These are phyloP conservation scores for Tipula helvola DNA, from an alignment of 2,888 invertebrate species.

Conservation along the genomic window DNA sequence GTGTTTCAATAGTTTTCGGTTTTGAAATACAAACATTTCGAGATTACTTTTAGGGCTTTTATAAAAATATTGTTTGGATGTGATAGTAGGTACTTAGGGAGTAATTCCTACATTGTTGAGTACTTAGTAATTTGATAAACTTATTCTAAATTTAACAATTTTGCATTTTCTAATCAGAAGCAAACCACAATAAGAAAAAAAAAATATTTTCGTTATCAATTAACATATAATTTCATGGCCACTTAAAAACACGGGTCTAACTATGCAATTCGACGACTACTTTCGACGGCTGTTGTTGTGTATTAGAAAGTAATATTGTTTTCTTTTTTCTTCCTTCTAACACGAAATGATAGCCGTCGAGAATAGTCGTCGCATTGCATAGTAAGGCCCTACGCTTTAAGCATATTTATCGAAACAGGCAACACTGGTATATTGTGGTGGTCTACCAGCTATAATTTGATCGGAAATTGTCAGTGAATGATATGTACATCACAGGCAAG, in stretches of 20 bases:
- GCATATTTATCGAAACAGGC: neutral
- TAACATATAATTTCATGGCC: neutral
- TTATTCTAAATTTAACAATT: neutral
- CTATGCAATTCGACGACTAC: too few relatives aligned
- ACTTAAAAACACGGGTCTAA: neutral
- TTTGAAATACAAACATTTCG: too few relatives aligned
- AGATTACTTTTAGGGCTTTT: too few relatives aligned
- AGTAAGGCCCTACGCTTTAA: neutral
- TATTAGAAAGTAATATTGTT: too few relatives aligned
- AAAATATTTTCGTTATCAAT: neutral
- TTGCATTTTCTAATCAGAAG: neutral
- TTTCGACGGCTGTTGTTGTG: too few relatives aligned
- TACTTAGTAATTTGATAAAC: neutral
- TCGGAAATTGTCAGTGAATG: neutral
- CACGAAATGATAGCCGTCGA: too few relatives aligned
- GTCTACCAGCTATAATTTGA: neutral
- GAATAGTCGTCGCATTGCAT: too few relatives aligned
- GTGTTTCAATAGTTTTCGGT: too few relatives aligned
- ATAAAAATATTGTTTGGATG: neutral
- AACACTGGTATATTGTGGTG: neutral
- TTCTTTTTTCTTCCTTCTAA: too few relatives aligned
- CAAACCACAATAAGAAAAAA: neutral
- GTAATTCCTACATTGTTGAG: neutral
- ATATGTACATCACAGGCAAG: neutral
- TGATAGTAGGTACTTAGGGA: neutral